Evolutionary conservation across 2,888 invertebrate genomes (phyloP), one percentile per base, ranked within the genome.

Genomic region (Periphyllus acericola): DNA sequence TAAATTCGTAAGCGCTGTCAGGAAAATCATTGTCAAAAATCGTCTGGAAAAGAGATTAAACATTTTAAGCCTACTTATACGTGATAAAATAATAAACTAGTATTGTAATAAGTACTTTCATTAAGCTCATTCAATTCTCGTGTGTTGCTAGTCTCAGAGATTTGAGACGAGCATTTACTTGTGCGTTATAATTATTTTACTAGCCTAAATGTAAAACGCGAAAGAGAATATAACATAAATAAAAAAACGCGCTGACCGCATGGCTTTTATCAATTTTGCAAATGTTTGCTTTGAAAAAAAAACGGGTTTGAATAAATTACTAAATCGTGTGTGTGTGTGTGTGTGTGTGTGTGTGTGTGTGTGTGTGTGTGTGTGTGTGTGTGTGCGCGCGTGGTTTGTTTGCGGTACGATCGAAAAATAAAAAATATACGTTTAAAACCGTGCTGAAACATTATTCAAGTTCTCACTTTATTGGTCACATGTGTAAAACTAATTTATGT

Each of bases 21-120:
- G 66, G 14, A 60, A 19, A 9, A 32, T 86, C 0, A 80, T 86
- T 4, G 21, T 86, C 29, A 80, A 60, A 36, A 72, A 76, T 29
- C 86, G 86, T 55, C 25, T 86, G 17, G 19, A 80, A 72, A 86
- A 36, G 17, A 55, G 80, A 60, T 40, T 86, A 32, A 40, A 55
- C 17, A 9, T 21, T 40, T 79, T 86, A 3, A 86, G 40, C 36
- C 3, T 11, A 11, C 11, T 85, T 40, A 40, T 21, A 34, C 21
- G 9, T 5, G 34, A 55, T 29, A 29, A 74, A 8, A 29, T 29
- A 75, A 74, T 55, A 36, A 32, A 32, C 9, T 21, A 60, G 25
- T 46, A 14, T 1, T 40, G 1, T 80, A 11, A 29, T n/a, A 9
- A 21, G 21, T 25, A 60, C 25, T 60, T 21, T 60, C 21, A 60